A percentile compares a stretch with the other conserved stretches of the same genome.
Evolutionary conservation across 2,113 vertebrate genomes (phyloP).

Genomic region (Paratilapia polleni): DNA sequence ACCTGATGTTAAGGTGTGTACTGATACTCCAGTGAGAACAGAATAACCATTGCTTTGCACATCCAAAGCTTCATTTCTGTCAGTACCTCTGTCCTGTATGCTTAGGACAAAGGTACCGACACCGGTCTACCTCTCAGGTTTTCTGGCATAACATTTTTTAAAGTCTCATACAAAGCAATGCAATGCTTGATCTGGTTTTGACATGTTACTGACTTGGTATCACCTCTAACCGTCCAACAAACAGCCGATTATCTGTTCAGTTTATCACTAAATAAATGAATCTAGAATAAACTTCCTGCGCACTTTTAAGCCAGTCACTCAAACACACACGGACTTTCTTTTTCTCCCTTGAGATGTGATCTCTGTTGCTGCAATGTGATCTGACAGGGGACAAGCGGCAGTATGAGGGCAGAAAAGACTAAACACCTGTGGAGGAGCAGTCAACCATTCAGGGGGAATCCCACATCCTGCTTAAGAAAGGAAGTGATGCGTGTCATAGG

Average conservation of each 20-base stretch:
- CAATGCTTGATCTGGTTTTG: neutral
- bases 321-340: slow-evolving; percentile 31
- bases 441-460: slow-evolving; percentile 48
- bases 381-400: slow-evolving; percentile 27
- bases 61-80: too few species aligned
- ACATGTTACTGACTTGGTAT: neutral
- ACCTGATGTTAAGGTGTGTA: too few species aligned
- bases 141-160: neutral
- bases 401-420: slow-evolving; percentile 51
- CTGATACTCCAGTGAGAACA: too few species aligned
- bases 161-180: neutral
- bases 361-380: slow-evolving; percentile 10
- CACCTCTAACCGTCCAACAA: neutral
- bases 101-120: neutral
- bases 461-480: slow-evolving; percentile 57
- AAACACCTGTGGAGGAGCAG: slow-evolving; percentile 62
- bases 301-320: slow-evolving; percentile 24
- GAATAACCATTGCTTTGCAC: too few species aligned
- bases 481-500: slow-evolving; percentile 51
- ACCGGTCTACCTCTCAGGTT: neutral
- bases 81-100: too few species aligned
- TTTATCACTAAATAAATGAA: slow-evolving; percentile 18
- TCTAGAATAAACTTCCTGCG: slow-evolving; percentile 62
- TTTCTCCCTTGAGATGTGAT: slow-evolving; percentile 28
- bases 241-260: neutral